Evolutionary conservation across 2,888 invertebrate species (phyloP).

Genomic region (Apodemia mormo): DNA sequence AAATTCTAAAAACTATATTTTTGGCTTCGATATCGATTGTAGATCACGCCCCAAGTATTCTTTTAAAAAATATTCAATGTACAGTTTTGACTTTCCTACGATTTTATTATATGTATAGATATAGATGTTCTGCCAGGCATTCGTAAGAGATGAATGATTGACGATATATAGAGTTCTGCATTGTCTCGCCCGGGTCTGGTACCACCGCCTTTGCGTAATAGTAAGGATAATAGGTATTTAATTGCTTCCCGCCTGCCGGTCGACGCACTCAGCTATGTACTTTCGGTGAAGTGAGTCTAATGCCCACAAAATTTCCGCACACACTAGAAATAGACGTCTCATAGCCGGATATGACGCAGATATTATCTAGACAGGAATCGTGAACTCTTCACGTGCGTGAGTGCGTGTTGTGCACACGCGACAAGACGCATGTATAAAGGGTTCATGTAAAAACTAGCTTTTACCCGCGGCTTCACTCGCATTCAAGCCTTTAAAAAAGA

Average conservation of each 20-base stretch:
- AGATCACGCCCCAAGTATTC: too few species aligned
- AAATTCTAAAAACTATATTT: too few species aligned
- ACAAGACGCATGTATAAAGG: not conserved
- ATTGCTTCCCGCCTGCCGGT: not conserved
- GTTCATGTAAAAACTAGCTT: not conserved
- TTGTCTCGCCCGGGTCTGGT: too few species aligned
- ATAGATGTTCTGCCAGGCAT: too few species aligned
- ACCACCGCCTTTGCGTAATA: too few species aligned
- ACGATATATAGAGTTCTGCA: too few species aligned
- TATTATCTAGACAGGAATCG: not conserved
- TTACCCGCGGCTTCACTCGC: not conserved
- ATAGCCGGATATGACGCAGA: conserved; percentile 11
- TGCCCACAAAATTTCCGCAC: not conserved
- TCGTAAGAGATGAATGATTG: too few species aligned
- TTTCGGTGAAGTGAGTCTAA: not conserved
- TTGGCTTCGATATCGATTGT: too few species aligned
- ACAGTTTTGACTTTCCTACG: too few species aligned
- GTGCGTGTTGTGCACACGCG: not conserved
- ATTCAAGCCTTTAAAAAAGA: too few species aligned
- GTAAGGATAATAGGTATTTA: not conserved
- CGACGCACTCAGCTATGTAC: not conserved
- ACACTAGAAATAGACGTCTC: not conserved
- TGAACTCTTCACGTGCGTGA: conserved; percentile 7
- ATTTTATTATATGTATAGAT: too few species aligned
- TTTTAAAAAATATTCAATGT: too few species aligned